Conservation (phyloP, 2,113 vertebrate species). For the Aspidoscelis tigris region DNA sequence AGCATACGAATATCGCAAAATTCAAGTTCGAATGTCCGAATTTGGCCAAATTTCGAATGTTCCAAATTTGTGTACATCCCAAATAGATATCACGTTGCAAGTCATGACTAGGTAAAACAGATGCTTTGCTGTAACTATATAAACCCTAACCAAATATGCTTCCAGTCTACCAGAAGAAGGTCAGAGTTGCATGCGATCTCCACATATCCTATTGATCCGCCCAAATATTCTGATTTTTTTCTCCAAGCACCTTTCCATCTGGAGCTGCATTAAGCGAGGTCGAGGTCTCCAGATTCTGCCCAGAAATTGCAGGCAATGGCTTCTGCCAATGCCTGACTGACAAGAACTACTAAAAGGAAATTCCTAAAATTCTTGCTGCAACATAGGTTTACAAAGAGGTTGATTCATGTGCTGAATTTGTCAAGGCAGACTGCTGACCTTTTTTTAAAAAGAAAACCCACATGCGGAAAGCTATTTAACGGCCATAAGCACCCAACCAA, state of each 20-base stretch:
- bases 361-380: slow-evolving; percentile 75
- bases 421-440: slow-evolving; percentile 50
- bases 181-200: too few species aligned
- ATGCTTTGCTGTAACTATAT: background rate
- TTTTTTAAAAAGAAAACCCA: slow-evolving; percentile 22
- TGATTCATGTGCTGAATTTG: slow-evolving; percentile 68
- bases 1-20: too few species aligned
- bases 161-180: background rate
- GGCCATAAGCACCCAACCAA: slow-evolving; percentile 45
- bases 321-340: slow-evolving; percentile 50
- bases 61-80: too few species aligned
- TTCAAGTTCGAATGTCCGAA: too few species aligned
- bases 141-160: background rate
- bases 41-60: too few species aligned
- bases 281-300: slow-evolving; percentile 42
- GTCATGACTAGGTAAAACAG: background rate
- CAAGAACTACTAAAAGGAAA: slow-evolving; percentile 70
- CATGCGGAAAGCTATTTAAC: slow-evolving; percentile 57
- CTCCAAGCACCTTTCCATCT: background rate
- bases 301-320: slow-evolving; percentile 54
- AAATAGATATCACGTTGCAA: background rate
- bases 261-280: background rate
- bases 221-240: background rate
- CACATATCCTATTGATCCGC: too few species aligned
- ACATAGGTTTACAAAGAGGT: slow-evolving; percentile 72